Percentiles rank a stretch among this genome's conserved stretches.
phyloP scores from a whole-genome alignment of 2,888 invertebrate genomes.

The Drosophila siamana region DNA sequence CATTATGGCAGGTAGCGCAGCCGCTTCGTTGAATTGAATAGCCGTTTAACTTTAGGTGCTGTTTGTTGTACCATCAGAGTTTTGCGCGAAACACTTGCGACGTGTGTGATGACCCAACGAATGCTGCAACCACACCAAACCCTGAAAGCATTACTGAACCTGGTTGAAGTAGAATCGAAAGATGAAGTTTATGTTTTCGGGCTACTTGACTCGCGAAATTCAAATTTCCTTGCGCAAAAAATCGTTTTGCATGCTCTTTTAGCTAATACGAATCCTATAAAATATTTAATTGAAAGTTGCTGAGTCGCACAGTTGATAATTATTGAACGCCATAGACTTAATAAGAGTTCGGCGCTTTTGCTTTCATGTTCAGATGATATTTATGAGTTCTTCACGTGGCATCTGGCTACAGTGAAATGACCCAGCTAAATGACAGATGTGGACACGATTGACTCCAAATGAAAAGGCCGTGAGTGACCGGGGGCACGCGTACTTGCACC shows the following conservation, averaged over 20 bases:
- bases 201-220: neutral
- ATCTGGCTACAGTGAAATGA: constrained; percentile 28
- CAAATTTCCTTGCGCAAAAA: neutral
- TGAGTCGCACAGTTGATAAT: neutral
- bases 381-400: constrained; percentile 16
- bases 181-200: neutral
- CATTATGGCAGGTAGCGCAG: neutral
- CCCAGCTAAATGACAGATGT: constrained; percentile 21
- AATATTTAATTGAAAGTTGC: neutral
- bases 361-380: neutral
- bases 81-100: neutral
- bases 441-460: constrained; percentile 20
- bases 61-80: neutral
- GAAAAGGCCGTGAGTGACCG: constrained; percentile 10
- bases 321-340: neutral
- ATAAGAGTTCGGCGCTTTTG: neutral
- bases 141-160: neutral
- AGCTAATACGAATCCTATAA: neutral
- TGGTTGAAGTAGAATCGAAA: neutral
- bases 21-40: constrained; percentile 14
- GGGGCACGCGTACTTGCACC: constrained; percentile 16
- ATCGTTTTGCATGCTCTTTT: neutral
- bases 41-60: constrained; percentile 30
- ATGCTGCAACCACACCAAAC: neutral
- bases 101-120: constrained; percentile 4